Evolutionary conservation across 2,113 vertebrate species (phyloP).

Genomic region (Brevimyrus niger): DNA sequence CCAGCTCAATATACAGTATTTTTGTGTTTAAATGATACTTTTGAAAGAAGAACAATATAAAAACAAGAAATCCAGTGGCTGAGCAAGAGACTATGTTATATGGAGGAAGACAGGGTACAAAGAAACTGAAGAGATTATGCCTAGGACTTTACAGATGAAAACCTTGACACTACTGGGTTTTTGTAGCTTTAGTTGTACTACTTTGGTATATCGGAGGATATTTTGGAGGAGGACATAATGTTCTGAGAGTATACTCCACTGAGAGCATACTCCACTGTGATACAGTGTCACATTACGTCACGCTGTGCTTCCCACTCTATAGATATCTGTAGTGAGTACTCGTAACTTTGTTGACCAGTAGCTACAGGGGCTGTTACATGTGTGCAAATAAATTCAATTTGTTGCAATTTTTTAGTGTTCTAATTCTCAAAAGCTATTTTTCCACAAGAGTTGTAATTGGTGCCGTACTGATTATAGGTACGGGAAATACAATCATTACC

Average conservation of each 20-base stretch:
- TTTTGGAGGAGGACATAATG: background rate
- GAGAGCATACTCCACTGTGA: background rate
- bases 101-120: background rate
- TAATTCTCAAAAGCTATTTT: background rate
- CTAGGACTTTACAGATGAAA: background rate
- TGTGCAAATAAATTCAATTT: background rate
- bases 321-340: background rate
- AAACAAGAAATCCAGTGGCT: background rate
- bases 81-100: background rate
- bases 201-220: background rate
- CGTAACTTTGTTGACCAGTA: background rate
- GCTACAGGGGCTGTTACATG: background rate
- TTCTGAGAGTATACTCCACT: background rate
- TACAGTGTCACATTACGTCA: background rate
- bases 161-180: background rate
- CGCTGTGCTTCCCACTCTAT: background rate
- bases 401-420: background rate
- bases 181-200: background rate
- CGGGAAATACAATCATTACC: background rate
- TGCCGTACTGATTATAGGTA: background rate
- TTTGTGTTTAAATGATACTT: background rate
- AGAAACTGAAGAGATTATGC: background rate
- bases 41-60: background rate
- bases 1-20: too few relatives aligned
- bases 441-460: background rate